These are phyloP conservation scores for Platorchestia sp. DNA, from an alignment of 1,140 invertebrate species.

Conservation along the genomic window DNA sequence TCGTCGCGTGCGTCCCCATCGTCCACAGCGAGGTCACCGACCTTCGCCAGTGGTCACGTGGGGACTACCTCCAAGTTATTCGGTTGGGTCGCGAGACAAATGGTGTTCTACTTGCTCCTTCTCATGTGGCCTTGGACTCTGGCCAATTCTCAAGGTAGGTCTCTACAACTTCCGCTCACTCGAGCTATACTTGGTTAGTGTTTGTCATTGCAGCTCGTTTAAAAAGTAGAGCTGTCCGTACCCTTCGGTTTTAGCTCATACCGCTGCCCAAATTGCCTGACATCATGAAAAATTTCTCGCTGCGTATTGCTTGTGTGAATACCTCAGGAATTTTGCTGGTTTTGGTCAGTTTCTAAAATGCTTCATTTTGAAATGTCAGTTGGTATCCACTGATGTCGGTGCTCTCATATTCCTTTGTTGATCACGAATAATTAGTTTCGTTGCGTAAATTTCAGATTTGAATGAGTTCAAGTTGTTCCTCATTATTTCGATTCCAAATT, in stretches of 20 bases:
- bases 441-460: no score
- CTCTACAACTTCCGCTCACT: neutral
- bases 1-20: neutral
- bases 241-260: neutral
- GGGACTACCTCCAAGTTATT: neutral
- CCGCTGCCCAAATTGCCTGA: no score
- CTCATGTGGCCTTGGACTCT: conserved; percentile 11
- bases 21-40: neutral
- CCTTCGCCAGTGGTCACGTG: neutral
- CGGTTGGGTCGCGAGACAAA: conserved; percentile 13
- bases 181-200: neutral
- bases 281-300: no score
- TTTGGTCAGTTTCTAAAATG: no score
- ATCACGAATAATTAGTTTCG: no score
- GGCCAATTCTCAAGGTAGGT: conserved; percentile 36
- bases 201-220: neutral
- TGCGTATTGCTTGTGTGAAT: no score
- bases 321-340: no score
- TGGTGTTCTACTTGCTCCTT: neutral
- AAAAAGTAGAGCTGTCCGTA: neutral
- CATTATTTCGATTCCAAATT: no score
- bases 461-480: no score
- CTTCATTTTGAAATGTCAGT: no score
- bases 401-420: no score
- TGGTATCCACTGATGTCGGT: no score